Base-by-base conservation (phyloP, 2,797 vertebrate genomes). In the Malurus leucopterus region DNA sequence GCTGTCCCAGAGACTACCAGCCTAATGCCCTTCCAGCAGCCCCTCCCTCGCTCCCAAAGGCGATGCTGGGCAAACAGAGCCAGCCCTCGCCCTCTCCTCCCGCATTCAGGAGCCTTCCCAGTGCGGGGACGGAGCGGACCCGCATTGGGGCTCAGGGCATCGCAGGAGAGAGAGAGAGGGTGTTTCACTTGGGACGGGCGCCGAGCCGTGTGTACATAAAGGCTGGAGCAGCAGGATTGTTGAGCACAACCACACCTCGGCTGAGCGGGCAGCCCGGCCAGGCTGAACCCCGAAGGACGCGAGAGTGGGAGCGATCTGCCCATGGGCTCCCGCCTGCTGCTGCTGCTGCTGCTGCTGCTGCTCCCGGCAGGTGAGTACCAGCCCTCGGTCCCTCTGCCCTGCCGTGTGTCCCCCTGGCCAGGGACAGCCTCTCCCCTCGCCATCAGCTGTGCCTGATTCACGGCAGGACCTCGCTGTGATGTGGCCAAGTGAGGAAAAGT, bases 301-400 rank as follows among this genome's bases (percentile, higher is more conserved):
- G 71, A 51, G 46, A 0, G 11, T 0, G 27, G 40, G 38, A 83
- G 61, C 12, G 4, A 69, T 30, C 58, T 78, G 88, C 80, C 72
- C 54, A 96, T 96, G 96, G 95, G 74, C 70, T 77, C 55, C 75
- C 38, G 7, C 44, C 82, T 46, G 88, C 57, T 95, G 91, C 34
- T 94, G 88, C 57, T 95, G 91, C 34, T 94, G 34, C 0, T 34
- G 1, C 64, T 95, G 87, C 1, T 92, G 84, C 89, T 96, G 78
- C 94, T 95, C 10, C 95, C 91, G 55, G 83, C 93, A 93, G 96
- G 95, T 96, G 90, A 96, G 96, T 95, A 46, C 41, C 24, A 7
- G 10, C 36, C 16, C 71, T 50, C 8, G 4, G 30, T 14, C 40
- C 64, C 46, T 43, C 29, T 71, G 27, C 34, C 20, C 50, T 13